Base-by-base conservation (phyloP, 2,113 vertebrate species). In the Onychostoma macrolepis region DNA sequence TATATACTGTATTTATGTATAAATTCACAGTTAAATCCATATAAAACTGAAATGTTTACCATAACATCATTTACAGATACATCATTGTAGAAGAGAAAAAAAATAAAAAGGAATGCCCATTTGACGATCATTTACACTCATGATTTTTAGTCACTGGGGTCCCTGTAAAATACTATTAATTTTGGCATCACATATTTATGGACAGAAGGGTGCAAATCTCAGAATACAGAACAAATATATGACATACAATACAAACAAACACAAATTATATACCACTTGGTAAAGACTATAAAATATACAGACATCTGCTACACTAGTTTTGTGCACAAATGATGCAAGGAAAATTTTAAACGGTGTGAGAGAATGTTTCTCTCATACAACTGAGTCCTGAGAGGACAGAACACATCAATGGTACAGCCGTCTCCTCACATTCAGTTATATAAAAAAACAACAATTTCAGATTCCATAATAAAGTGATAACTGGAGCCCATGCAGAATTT, bases 21-120 rank as follows among this genome's bases (percentile, higher is more conserved):
- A 90, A 87, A 87, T 88, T 90, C 90, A 89, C 88, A 90, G 88
- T 90, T 85, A 87, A 38, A 85, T 89, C 74, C 80, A 87, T 89
- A 85, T 90, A 86, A 89, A 89, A 88, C 88, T 67, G 69, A 90
- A 87, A 86, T 83, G 85, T 88, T 78, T 78, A 88, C 76, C 78
- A 88, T 81, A 88, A 85, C 89, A 81, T 84, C 36, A 88, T 90
- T 81, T 88, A 88, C 84, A 89, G 87, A 87, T 89, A 90, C 88
- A 87, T 76, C 85, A 86, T 80, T 75, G 79, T 86, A 76, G 83
- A 90, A 81, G 84, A 85, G 77, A 65, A 41, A 80, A 71, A 77
- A 63, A 83, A 56, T 72, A 15, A 74, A 87, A 86, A 88, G 85
- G 82, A 83, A 65, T 33, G 67, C 36, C 80, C 74, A 33, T 56